Evolutionary conservation across 2,113 vertebrate genomes (phyloP), one percentile per base, ranked within the genome.

Genomic region (Candoia aspera): DNA sequence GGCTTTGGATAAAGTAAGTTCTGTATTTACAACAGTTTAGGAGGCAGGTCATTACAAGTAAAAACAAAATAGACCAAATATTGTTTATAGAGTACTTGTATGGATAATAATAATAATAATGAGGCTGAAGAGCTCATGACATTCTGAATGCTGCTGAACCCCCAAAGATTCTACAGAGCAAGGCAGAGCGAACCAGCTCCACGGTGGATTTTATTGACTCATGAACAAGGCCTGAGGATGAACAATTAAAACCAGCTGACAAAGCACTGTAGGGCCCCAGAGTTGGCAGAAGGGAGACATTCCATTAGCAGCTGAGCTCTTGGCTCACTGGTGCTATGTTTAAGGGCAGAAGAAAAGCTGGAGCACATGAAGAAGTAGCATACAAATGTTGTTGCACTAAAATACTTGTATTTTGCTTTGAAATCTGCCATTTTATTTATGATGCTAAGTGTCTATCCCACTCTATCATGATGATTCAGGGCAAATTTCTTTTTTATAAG

Each of bases 191-290:
- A 87, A 10, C 62, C 42, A 6, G 83, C 90, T 13, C 4, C 59
- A 88, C 87, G 64, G 58, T 68, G 49, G 94, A 95, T 96, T 96
- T 93, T 91, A 94, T 95, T 0, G 54, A 84, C 84, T 94, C 89
- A 15, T 94, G 93, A 95, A 94, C 73, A 92, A 94, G 90, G 58
- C 92, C 92, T 68, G 90, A 90, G 92, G 89, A 92, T 90, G 95
- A 94, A 94, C 88, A 92, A 88, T 95, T 95, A 91, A 94, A 95
- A 93, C 10, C 60, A 92, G 89, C 93, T 84, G 86, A 29, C 58
- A 55, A 86, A 5, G 55, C 55, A 90, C 1, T 4, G 62, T 29
- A 13, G 55, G 84, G 29, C 37, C 89, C 89, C 89, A 33, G 55
- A 90, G 15, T 17, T 60, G 88, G 42, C 62, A 53, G 19, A 83